Evolutionary conservation across 2,797 vertebrate species (phyloP).

Genomic region (Siniperca undulata): DNA sequence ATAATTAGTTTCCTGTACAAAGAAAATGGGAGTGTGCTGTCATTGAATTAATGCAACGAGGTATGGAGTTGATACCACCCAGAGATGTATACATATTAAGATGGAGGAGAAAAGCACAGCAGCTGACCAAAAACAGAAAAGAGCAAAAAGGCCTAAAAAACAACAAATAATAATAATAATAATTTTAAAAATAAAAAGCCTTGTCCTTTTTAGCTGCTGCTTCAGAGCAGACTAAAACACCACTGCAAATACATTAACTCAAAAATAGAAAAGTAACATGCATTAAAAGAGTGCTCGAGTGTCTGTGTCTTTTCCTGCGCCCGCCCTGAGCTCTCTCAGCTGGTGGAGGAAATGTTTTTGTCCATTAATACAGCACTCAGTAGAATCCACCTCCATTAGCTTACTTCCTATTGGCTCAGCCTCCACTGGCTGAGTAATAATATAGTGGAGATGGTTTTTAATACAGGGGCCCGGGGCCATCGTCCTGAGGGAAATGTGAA

Average conservation of each 20-base stretch:
- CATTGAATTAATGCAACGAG: constrained; percentile 72
- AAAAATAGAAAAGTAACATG: constrained; percentile 77
- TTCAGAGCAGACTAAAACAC: constrained; percentile 62
- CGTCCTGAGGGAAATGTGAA: constrained; percentile 87
- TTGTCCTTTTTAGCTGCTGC: constrained; percentile 52
- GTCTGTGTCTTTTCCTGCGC: constrained; percentile 46
- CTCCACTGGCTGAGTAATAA: constrained; percentile 38
- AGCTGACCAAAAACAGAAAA: constrained; percentile 49
- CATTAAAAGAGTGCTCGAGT: constrained; percentile 75
- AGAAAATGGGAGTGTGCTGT: constrained; percentile 61
- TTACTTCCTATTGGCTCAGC: constrained; percentile 70
- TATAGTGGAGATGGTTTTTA: constrained; percentile 56
- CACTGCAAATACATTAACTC: constrained; percentile 74
- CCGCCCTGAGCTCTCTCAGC: constrained; percentile 35
- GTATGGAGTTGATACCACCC: constrained; percentile 78
- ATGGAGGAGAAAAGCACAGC: constrained; percentile 61
- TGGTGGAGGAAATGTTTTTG: constrained; percentile 47
- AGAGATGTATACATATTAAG: constrained; percentile 63
- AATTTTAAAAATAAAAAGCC: constrained; percentile 34
- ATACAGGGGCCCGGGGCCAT: constrained; percentile 75
- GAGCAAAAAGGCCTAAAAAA: constrained; percentile 16
- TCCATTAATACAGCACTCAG: constrained; percentile 62
- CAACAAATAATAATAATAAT: constrained; percentile 19
- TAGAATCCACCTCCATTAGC: constrained; percentile 65
- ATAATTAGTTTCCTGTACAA: constrained; percentile 64